A percentile compares a stretch with the other conserved stretches of the same genome.
These are phyloP conservation scores for Trachelus troglodyta DNA, from an alignment of 2,888 invertebrate species.

Conservation along the genomic window DNA sequence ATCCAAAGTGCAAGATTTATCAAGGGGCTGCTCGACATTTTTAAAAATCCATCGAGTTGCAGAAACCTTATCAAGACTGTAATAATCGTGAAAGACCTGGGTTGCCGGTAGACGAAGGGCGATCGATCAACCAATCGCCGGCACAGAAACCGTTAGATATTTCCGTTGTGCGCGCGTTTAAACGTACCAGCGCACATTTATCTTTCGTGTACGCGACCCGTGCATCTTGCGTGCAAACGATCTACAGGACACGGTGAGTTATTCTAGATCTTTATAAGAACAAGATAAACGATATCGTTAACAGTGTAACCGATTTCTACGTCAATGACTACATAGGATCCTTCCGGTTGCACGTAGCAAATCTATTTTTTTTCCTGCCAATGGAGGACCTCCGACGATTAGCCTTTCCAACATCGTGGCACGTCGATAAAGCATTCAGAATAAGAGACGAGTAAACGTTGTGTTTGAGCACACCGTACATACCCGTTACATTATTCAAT, in stretches of 20 bases:
- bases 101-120: background rate
- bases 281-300: background rate
- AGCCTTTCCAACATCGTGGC: constrained; percentile 13
- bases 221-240: constrained; percentile 24
- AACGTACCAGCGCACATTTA: constrained; percentile 53
- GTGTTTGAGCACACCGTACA: background rate
- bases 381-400: background rate
- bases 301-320: background rate
- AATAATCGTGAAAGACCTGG: background rate
- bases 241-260: constrained; percentile 24
- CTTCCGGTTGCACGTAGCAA: background rate
- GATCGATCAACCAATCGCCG: constrained; percentile 34
- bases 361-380: background rate
- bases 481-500: background rate
- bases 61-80: background rate
- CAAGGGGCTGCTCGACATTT: background rate
- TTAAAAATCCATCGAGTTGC: background rate
- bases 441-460: constrained; percentile 23
- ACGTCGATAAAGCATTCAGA: constrained; percentile 30
- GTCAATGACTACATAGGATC: background rate
- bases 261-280: constrained; percentile 6
- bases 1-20: background rate
- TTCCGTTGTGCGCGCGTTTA: constrained; percentile 45
- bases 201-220: constrained; percentile 49
- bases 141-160: constrained; percentile 50